Evolutionary conservation across 2,888 invertebrate species (phyloP).

Genomic region (Entomobrya proxima): DNA sequence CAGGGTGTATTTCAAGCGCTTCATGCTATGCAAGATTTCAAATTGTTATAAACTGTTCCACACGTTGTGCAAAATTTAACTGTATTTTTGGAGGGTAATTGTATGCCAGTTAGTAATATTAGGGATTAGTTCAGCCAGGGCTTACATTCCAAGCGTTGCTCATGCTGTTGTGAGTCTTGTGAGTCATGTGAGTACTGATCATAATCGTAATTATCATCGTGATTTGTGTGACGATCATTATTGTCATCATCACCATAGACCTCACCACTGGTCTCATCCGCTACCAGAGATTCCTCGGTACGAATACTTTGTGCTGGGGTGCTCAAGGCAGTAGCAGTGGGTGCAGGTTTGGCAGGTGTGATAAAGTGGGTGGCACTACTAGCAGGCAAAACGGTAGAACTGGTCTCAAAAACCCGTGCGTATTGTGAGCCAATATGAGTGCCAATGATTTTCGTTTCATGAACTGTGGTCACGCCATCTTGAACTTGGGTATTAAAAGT

Average conservation of each 20-base stretch:
- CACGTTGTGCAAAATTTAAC: too few species aligned
- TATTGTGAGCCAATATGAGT: conserved; percentile 92
- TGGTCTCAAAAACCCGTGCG: conserved; percentile 90
- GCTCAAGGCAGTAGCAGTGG: conserved; percentile 49
- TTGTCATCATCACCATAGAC: conserved; percentile 57
- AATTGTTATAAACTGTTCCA: too few species aligned
- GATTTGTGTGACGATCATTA: conserved; percentile 17
- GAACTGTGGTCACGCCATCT: conserved; percentile 89
- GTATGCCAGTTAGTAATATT: background rate
- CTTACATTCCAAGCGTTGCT: conserved; percentile 64
- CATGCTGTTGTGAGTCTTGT: conserved; percentile 58
- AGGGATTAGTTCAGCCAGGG: conserved; percentile 26
- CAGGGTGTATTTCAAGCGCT: too few species aligned
- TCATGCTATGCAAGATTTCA: too few species aligned
- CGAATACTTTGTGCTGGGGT: conserved; percentile 55
- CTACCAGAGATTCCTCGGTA: conserved; percentile 70
- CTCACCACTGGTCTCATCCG: conserved; percentile 65
- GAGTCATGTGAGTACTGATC: conserved; percentile 64
- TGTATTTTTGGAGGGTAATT: too few species aligned
- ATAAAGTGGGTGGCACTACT: conserved; percentile 41
- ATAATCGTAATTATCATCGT: conserved; percentile 59
- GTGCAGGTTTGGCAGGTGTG: conserved; percentile 59
- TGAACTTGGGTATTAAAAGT: conserved; percentile 89
- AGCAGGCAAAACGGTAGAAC: conserved; percentile 81
- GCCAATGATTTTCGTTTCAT: conserved; percentile 92